These are phyloP conservation scores for Hipposideros larvatus DNA, from an alignment of 2,797 vertebrate species.

Conservation along the genomic window DNA sequence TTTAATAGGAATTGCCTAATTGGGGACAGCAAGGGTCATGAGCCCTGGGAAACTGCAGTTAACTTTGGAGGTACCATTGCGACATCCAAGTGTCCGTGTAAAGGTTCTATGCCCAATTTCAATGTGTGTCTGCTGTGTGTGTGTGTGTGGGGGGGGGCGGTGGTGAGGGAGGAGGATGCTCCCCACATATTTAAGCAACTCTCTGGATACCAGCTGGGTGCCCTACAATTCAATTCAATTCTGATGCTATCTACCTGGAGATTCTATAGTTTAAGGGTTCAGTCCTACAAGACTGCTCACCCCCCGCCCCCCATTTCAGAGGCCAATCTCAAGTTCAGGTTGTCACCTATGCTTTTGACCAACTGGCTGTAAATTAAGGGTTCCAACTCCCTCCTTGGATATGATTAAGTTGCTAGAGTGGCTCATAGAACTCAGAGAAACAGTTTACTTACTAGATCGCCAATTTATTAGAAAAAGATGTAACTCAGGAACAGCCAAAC, in stretches of 20 bases:
- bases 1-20: no score
- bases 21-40: no score
- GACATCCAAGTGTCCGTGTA: not conserved
- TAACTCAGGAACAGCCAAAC: not conserved
- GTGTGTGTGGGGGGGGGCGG: no score
- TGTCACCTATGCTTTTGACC: not conserved
- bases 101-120: not conserved
- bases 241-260: not conserved
- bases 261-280: not conserved
- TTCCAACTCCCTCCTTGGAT: not conserved
- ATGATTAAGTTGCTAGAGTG: not conserved
- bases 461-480: not conserved
- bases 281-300: not conserved
- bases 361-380: not conserved
- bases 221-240: not conserved
- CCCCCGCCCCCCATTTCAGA: no score
- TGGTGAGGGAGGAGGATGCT: no score
- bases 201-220: not conserved
- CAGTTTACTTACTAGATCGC: not conserved
- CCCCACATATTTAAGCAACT: not conserved
- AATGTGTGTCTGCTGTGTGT: no score
- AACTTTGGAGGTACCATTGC: not conserved
- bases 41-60: not conserved
- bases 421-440: not conserved
- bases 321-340: no score